Base-by-base conservation (phyloP, 2,888 invertebrate species). In the Macrosoma leucophasiata region DNA sequence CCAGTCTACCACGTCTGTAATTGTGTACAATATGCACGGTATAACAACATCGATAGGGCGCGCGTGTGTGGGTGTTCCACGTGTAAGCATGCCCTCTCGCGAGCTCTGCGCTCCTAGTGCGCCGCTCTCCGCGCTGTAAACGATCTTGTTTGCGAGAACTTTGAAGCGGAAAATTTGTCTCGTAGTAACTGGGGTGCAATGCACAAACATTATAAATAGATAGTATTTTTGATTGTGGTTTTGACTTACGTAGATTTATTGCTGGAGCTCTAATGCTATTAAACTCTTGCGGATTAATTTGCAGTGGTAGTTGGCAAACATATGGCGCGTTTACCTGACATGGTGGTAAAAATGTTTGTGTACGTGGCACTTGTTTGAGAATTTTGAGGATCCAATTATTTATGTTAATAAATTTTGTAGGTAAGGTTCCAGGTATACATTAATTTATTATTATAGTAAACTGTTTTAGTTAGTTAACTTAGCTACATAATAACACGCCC, bases 1-100 rank as follows among this genome's bases (percentile, higher is more conserved):
- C 72, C 69, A 67, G 67, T 71, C 69, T 68, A 51, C 56, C 65
- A 68, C 63, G 60, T 60, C 54, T 74, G 64, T 71, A 65, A 59
- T 51, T 54, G 54, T 52, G 49, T 30, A 46, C 36, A 36, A 38
- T 53, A 42, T 48, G 34, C 55, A 52, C 49, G 40, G 39, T 44
- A 39, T 39, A 29, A 33, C 39, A 41, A 48, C 43, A 42, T 28
- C 41, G 28, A 30, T 33, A 34, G 31, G 30, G 24, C n/a, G 23
- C 25, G 34, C 17, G 15, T 14, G 10, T 55, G 75, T 77, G 75
- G 70, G 73, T 36, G 75, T 65, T 61, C 50, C 58, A 58, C 58
- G 57, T 58, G 58, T 58, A 58, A 58, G 44, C 46, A 40, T 32
- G 43, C 37, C 34, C 38, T 43, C 50, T 41, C 32, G 29, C 38